Base-by-base conservation (phyloP, 2,888 invertebrate genomes). In the Heteromyza rotundicornis region DNA sequence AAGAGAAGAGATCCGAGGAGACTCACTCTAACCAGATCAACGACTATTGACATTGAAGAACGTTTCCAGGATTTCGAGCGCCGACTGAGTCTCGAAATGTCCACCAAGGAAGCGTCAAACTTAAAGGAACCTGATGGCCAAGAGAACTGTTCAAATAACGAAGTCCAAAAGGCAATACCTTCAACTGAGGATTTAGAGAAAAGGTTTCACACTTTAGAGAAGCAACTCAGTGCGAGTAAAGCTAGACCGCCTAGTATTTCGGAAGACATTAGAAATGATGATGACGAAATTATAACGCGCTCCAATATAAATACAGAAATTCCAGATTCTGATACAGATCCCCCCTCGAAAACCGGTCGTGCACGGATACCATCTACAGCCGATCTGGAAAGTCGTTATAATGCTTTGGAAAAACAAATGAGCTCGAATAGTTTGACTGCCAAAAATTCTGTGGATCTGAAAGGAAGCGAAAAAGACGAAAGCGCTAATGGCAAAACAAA, bases 1-100 rank as follows among this genome's bases (percentile, higher is more conserved):
- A 79, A 78, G 14, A 70, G 80, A 35, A 65, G 73, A 22, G 77
- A 79, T 70, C 78, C 78, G 0, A 64, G 79, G 8, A 70, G 80
- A 0, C 69, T 74, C 16, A 79, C 79, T 0, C 62, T 79, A 2
- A 75, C 78, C 2, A 68, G 77, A 54, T 77, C 77, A 0, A 70
- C 76, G 3, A 78, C 80, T 2, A 72, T 80, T 17, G 79, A 79
- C 14, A 68, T 77, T 52, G 79, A 78, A 50, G 74, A 77, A 44
- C 68, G 74, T 1, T 78, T 71, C 60, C 70, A 72, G 56, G 75
- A 73, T 0, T 53, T 78, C 1, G 77, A 78, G 47, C 68, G 72
- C 10, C 67, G 72, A 1, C 61, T 79, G 3, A 79, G 77, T 58
- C 69, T 70, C 52, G 78, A 68, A 17, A 27, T 60, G 10, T 36